phyloP scores from a whole-genome alignment of 2,888 invertebrate genomes.

The Cryptophagus acutangulus region DNA sequence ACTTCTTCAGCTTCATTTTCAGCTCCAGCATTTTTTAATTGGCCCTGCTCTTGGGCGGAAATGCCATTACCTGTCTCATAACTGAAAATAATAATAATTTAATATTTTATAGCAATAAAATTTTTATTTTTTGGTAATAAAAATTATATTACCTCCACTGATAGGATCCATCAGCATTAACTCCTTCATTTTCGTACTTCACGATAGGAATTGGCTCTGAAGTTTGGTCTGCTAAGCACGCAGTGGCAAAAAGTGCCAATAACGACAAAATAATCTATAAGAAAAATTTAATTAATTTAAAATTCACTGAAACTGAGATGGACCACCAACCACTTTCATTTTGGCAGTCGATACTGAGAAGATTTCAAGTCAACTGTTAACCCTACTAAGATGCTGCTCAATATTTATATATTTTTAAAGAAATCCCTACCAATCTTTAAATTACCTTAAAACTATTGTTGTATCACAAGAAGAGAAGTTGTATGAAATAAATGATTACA shows the following conservation, averaged over 20 bases:
- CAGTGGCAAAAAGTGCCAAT: no score
- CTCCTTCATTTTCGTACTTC: slow-evolving; percentile 58
- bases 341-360: slow-evolving; percentile 12
- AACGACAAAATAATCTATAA: no score
- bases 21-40: slow-evolving; percentile 45
- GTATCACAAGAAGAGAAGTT: slow-evolving; percentile 4
- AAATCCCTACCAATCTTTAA: slow-evolving; percentile 18
- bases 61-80: slow-evolving; percentile 74
- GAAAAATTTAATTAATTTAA: no score
- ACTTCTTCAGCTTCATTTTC: slow-evolving; percentile 46
- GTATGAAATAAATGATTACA: neutral
- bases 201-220: slow-evolving; percentile 57
- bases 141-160: slow-evolving; percentile 52
- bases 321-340: slow-evolving; percentile 27
- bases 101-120: no score
- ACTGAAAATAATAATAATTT: no score
- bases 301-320: no score
- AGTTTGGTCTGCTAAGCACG: no score
- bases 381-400: slow-evolving; percentile 10
- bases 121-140: no score
- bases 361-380: slow-evolving; percentile 15
- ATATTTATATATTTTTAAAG: slow-evolving; percentile 19
- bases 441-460: slow-evolving; percentile 25
- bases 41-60: slow-evolving; percentile 58
- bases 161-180: slow-evolving; percentile 60